These are phyloP conservation scores for Phlogophora meticulosa DNA, from an alignment of 2,888 invertebrate genomes.

Conservation along the genomic window DNA sequence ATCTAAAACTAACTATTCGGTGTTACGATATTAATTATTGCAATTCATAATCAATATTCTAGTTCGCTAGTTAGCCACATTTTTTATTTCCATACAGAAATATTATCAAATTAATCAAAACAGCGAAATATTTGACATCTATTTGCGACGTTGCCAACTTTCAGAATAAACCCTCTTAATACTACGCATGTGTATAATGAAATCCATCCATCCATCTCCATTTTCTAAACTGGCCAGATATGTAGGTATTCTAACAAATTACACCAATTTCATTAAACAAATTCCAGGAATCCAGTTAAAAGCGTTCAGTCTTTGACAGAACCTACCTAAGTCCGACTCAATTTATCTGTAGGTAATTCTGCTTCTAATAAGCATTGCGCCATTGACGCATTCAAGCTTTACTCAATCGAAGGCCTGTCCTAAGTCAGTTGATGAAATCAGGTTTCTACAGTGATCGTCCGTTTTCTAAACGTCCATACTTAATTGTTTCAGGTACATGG, in stretches of 20 bases:
- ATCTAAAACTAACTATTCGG: too few relatives aligned
- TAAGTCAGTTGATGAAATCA: conserved; percentile 56
- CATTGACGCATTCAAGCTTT: conserved; percentile 38
- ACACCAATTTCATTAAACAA: conserved; percentile 24
- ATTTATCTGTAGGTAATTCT: conserved; percentile 47
- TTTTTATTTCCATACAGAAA: too few relatives aligned
- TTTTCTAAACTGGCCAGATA: too few relatives aligned
- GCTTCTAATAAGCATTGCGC: conserved; percentile 50
- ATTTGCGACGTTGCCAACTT: too few relatives aligned
- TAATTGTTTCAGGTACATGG: conserved; percentile 58
- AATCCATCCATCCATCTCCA: too few relatives aligned
- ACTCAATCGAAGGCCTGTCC: conserved; percentile 49
- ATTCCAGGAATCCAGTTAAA: conserved; percentile 36
- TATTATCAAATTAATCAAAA: too few relatives aligned
- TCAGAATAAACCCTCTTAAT: too few relatives aligned
- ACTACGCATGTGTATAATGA: too few relatives aligned
- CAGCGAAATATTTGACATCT: too few relatives aligned
- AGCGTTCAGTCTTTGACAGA: conserved; percentile 23
- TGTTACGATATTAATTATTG: too few relatives aligned
- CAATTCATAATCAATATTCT: too few relatives aligned
- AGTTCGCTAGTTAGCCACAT: too few relatives aligned
- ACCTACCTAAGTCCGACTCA: conserved; percentile 16
- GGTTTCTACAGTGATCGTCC: conserved; percentile 46
- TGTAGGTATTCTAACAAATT: neutral
- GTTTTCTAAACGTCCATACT: conserved; percentile 53